These are phyloP conservation scores for Craseonycteris thonglongyai DNA, from an alignment of 2,113 vertebrate species.

Conservation along the genomic window DNA sequence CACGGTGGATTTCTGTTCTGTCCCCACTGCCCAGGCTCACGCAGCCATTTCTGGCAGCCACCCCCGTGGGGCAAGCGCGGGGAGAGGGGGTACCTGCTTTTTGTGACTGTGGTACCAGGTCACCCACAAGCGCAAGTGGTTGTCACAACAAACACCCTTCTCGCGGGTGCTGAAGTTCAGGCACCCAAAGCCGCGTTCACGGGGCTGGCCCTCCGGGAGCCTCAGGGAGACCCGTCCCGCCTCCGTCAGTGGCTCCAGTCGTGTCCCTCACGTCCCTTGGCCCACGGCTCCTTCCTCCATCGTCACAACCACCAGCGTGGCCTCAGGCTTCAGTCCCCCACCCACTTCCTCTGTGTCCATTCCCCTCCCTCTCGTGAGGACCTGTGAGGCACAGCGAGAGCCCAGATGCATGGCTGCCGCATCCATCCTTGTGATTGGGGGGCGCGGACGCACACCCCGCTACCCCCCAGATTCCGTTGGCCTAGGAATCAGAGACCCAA, in stretches of 20 bases:
- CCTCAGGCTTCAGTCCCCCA: fast-evolving
- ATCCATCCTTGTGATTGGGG: not conserved
- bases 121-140: not conserved
- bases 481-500: too few relatives aligned
- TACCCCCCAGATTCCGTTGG: not conserved
- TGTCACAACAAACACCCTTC: not conserved
- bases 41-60: not conserved
- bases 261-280: fast-evolving
- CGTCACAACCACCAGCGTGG: fast-evolving
- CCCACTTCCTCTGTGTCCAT: not conserved
- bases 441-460: not conserved
- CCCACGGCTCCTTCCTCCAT: fast-evolving
- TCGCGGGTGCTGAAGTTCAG: not conserved
- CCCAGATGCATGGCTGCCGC: too few relatives aligned
- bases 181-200: too few relatives aligned
- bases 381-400: not conserved
- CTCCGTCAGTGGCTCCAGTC: not conserved
- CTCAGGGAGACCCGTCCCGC: not conserved
- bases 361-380: not conserved
- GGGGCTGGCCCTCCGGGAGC: not conserved
- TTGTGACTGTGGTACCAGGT: not conserved
- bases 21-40: not conserved
- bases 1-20: not conserved
- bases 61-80: not conserved
- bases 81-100: not conserved